Evolutionary conservation across 2,888 invertebrate species (phyloP), one percentile per base, ranked within the genome.

Genomic region (Crematogaster levior): DNA sequence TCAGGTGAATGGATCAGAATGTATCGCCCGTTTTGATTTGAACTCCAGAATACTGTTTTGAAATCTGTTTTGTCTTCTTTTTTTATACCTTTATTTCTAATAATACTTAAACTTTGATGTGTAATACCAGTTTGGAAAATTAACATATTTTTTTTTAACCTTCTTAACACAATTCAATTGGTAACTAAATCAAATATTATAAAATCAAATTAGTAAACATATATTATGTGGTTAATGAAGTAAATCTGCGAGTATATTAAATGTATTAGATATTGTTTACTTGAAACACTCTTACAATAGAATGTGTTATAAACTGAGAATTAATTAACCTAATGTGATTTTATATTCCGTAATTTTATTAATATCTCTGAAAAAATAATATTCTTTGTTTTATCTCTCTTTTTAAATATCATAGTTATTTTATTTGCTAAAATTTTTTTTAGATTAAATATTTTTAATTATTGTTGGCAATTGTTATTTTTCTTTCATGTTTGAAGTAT

Each of bases 1-100:
- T 91, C 86, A 88, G 82, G 84, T 90, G 87, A 85, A 58, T 58
- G 21, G 5, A 34, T 21, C 6, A 34, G n/a, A 40, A 56, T 68
- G 46, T 75, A 80, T 66, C 40, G 60, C 24, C 9, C 30, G 9
- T 21, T 24, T 3, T n/a, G 40, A 43, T 12, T 56, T 10, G 40
- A 24, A 81, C 12, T 27, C 18, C 1, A 12, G 24, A 12, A 34
- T 48, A 40, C 18, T n/a, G n/a, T n/a, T n/a, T n/a, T n/a, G n/a
- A n/a, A 21, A 27, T 68, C 40, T 68, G 34, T 34, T 68, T 46
- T 58, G 34, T 60, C 5, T 34, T 27, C 27, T 24, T 37, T 68
- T 34, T 51, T 21, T 68, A 34, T 9, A 0, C 0, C 0, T 37
- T 61, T 60, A 65, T 1, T n/a, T 46, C 1, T 4, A 46, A n/a